Base-by-base conservation (phyloP, 2,113 vertebrate species). In the Carassius gibelio region DNA sequence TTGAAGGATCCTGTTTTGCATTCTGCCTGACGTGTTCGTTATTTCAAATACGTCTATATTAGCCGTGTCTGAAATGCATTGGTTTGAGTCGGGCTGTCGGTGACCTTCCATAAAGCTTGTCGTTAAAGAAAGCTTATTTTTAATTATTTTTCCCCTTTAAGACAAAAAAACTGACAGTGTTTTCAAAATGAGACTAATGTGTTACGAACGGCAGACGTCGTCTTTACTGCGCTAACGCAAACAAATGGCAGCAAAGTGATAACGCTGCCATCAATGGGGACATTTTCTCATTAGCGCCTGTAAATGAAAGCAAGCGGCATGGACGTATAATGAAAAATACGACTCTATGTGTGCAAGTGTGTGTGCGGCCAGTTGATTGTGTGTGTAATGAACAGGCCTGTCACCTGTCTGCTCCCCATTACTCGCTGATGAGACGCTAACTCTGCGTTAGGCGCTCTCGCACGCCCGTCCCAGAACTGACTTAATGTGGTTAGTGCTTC, bases 401-500 rank as follows among this genome's bases (percentile, higher is more conserved):
- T 91, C 90, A 91, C 90, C 90, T 91, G 89, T 87, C 89, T 91
- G 88, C 91, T 88, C 89, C 87, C 88, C 84, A 91, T 91, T 91
- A 91, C 88, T 83, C 30, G 79, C 76, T 86, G 88, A 91, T 89
- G 89, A 88, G 88, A 86, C 87, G 85, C 88, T 91, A 91, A 90
- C 86, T 79, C 87, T 84, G 84, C 62, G 52, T 75, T 89, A 84
- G 86, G 71, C 87, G 75, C 84, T 84, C 75, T 72, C 84, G 88
- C 86, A 26, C 72, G 79, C 76, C 72, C 61, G 83, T 83, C 85
- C 83, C 79, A 84, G 84, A 61, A 81, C 85, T 13, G 91, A 87
- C 91, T 92, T 93, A 93, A 93, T 90, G 87, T 57, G 36, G 86
- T 96, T 96, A 96, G 96, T 93, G 93, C 95, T 94, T 95, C 90